These are phyloP conservation scores for Micrasema minimum DNA, from an alignment of 1,140 invertebrate genomes.

Conservation along the genomic window DNA sequence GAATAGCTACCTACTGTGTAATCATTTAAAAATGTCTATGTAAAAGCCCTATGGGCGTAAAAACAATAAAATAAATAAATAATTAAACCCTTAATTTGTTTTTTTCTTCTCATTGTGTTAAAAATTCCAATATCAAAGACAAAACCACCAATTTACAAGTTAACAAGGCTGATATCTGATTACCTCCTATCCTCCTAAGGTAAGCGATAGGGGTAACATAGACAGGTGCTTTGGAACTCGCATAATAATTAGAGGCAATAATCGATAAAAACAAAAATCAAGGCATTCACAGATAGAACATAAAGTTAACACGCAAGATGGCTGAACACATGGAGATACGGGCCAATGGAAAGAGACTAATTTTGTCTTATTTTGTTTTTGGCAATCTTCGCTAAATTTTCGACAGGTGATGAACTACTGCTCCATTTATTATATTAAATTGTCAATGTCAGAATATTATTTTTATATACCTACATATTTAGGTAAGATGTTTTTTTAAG, in stretches of 20 bases:
- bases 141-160: background rate
- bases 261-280: constrained; percentile 16
- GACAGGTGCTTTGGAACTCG: constrained; percentile 17
- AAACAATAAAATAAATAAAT: no score
- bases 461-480: background rate
- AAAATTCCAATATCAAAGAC: no score
- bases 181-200: background rate
- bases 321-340: background rate
- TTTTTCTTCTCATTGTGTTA: no score
- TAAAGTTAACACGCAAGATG: constrained; percentile 18
- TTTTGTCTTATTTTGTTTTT: background rate
- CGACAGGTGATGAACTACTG: background rate
- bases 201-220: constrained; percentile 17
- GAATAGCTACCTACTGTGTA: no score
- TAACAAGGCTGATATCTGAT: background rate
- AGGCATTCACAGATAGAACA: background rate
- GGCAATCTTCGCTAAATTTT: background rate
- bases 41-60: no score
- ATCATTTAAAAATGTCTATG: no score
- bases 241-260: background rate
- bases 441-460: background rate
- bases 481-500: background rate
- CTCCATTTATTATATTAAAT: no score
- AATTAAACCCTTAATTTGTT: no score
- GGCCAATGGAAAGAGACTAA: constrained; percentile 13